These are phyloP conservation scores for Andrena haemorrhoa DNA, from an alignment of 2,888 invertebrate genomes.

Conservation along the genomic window DNA sequence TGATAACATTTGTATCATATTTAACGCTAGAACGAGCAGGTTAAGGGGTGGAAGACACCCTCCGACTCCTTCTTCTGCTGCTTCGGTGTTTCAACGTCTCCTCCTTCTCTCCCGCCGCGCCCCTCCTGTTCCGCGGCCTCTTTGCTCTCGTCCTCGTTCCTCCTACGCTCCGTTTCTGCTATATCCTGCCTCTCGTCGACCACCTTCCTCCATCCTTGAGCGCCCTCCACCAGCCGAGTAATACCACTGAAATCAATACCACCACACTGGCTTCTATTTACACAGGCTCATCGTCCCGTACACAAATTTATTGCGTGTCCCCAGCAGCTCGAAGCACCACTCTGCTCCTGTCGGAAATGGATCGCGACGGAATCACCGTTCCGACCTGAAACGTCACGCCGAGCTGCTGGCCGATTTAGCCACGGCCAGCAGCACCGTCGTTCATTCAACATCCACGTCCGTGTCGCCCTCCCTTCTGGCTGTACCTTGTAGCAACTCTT, in stretches of 20 bases:
- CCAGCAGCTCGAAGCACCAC: slow-evolving; percentile 59
- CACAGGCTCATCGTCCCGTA: slow-evolving; percentile 79
- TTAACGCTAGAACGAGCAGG: slow-evolving; percentile 82
- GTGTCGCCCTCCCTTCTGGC: not conserved
- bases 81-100: slow-evolving; percentile 47
- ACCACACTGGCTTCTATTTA: slow-evolving; percentile 78
- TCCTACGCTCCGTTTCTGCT: slow-evolving; percentile 42
- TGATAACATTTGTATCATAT: slow-evolving; percentile 84
- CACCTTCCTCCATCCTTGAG: slow-evolving; percentile 64
- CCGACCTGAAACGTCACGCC: slow-evolving; percentile 22
- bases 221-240: slow-evolving; percentile 73
- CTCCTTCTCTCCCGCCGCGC: slow-evolving; percentile 23
- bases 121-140: slow-evolving; percentile 50
- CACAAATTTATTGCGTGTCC: slow-evolving; percentile 81
- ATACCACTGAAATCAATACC: slow-evolving; percentile 82
- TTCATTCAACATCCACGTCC: slow-evolving; percentile 3
- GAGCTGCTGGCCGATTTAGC: slow-evolving; percentile 14
- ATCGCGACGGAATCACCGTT: slow-evolving; percentile 55
- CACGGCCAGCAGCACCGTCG: slow-evolving; percentile 7
- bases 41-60: slow-evolving; percentile 78
- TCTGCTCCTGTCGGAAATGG: slow-evolving; percentile 49
- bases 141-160: slow-evolving; percentile 50
- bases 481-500: not conserved
- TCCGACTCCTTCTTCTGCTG: slow-evolving; percentile 59
- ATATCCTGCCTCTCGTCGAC: slow-evolving; percentile 41